Base-by-base conservation (phyloP, 2,888 invertebrate species). In the Marronus borbonicus region DNA sequence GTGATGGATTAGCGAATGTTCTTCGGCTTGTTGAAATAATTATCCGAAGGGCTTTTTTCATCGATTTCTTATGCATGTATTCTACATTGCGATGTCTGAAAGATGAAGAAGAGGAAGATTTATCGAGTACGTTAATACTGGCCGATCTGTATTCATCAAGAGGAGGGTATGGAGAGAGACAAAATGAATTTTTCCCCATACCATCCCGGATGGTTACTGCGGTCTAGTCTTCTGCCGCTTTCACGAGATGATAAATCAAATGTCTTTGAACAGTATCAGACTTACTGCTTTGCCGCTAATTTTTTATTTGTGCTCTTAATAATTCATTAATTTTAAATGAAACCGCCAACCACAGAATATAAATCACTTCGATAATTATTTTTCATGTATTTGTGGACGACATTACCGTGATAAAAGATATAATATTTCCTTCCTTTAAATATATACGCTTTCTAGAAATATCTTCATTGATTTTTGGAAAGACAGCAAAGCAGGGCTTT, bases 21-120 rank as follows among this genome's bases (percentile, higher is more conserved):
- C 68, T 28, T 68, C 58, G n/a, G 72, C 58, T 72, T 58, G 72
- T 58, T 72, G 58, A 72, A 72, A 72, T 72, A 72, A 72, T 72
- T 72, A 72, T 39, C 36, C 58, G 66, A 20, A 58, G 39, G n/a
- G 39, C 24, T 3, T 52, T 58, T 72, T n/a, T 58, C 20, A 58
- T 72, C 39, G 72, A 72, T 72, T 72, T 31, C 58, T 72, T 58
- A 72, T 72, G 60, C 39, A 58, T 72, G 72, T 72, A 58, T 72
- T 69, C 69, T 72, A 39, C 39, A 58, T 31, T 10, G 55, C 58
- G 55, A 28, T 31, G 70, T 58, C 58, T 60, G n/a, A 17, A 66
- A 39, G 72, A 44, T 8, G 44, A 58, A 72, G 58, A 55, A 39
- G 58, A 20, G 72, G 55, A 72, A 72, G 72, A 72, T 72, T 72